Percentiles rank a stretch among this genome's conserved stretches.
These are phyloP conservation scores for Pectinophora gossypiella DNA, from an alignment of 1,140 invertebrate species.

Conservation along the genomic window DNA sequence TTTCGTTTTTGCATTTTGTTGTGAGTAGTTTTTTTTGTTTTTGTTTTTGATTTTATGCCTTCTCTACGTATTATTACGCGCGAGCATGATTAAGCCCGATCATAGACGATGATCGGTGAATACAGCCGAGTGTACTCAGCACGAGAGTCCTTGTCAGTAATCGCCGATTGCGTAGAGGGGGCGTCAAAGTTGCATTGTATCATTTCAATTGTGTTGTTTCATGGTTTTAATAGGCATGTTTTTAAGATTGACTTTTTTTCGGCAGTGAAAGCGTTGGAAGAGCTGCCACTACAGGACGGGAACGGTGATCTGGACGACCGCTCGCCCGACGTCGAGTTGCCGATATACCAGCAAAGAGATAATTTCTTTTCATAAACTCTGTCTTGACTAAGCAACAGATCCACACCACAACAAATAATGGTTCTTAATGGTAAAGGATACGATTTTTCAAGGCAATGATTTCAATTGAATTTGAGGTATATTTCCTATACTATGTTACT, in stretches of 20 bases:
- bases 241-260: conserved; percentile 13
- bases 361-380: conserved; percentile 88
- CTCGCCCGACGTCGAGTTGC: conserved; percentile 79
- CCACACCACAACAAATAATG: too few relatives aligned
- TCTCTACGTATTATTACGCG: too few relatives aligned
- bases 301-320: conserved; percentile 79
- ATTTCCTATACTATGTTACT: too few relatives aligned
- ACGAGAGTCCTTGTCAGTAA: conserved; percentile 24
- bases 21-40: conserved; percentile 60
- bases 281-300: conserved; percentile 75
- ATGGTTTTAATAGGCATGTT: conserved; percentile 3
- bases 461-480: too few relatives aligned
- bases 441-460: too few relatives aligned
- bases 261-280: conserved; percentile 85
- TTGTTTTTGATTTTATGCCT: too few relatives aligned
- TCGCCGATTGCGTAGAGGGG: too few relatives aligned
- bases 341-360: conserved; percentile 89
- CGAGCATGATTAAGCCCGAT: too few relatives aligned
- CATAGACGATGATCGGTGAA: too few relatives aligned
- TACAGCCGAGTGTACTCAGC: too few relatives aligned
- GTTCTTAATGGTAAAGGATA: too few relatives aligned
- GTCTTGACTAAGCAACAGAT: too few relatives aligned
- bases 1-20: conserved; percentile 69
- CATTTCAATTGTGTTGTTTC: neutral
- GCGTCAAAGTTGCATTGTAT: neutral